phyloP scores from a whole-genome alignment of 2,113 vertebrate genomes.

The Martes martes region DNA sequence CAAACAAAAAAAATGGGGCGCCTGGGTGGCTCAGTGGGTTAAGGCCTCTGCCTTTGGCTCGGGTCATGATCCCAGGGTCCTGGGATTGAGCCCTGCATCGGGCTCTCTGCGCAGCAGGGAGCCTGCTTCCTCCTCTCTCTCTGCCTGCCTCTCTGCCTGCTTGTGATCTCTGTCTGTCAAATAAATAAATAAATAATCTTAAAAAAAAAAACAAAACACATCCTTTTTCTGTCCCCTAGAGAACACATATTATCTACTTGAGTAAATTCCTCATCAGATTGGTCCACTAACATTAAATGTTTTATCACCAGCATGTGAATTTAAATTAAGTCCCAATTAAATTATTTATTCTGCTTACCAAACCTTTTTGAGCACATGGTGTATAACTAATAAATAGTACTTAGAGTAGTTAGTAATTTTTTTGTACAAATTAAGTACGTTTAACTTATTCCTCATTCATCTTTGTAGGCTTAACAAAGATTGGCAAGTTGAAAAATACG shows the following conservation, averaged over 20 bases:
- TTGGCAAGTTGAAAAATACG: slow-evolving; percentile 18
- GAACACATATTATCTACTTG: background rate
- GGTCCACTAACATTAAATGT: background rate
- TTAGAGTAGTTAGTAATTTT: slow-evolving; percentile 35
- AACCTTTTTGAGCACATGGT: background rate
- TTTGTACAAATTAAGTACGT: slow-evolving; percentile 21
- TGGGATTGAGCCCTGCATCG: no score
- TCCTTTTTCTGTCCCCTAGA: background rate
- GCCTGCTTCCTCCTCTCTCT: no score
- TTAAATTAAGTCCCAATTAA: slow-evolving; percentile 43
- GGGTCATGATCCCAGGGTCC: no score
- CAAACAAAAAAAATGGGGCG: no score
- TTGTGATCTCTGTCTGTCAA: no score
- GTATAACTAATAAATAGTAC: slow-evolving; percentile 32
- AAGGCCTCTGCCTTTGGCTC: no score
- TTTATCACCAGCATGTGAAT: background rate
- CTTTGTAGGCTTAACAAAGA: slow-evolving; percentile 20
- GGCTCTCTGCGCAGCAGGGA: no score
- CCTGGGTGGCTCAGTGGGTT: no score
- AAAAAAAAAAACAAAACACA: no score
- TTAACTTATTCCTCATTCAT: background rate
- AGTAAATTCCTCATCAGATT: background rate
- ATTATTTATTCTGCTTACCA: slow-evolving; percentile 23
- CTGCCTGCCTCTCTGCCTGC: no score
- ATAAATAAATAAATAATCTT: no score